Base-by-base conservation (phyloP, 2,888 invertebrate genomes). In the Iselma pallidipennis region DNA sequence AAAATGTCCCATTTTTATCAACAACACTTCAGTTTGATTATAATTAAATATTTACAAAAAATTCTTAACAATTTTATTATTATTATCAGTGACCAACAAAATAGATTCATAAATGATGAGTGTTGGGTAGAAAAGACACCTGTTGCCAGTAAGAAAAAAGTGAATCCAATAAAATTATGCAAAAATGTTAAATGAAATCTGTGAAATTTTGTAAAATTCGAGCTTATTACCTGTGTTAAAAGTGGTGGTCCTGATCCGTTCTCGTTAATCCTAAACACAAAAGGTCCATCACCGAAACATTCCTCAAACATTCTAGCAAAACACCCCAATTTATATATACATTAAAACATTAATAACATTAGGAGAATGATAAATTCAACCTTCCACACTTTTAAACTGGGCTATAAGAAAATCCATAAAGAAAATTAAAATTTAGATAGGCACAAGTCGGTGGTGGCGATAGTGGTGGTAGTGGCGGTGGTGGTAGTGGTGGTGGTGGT, bases 181-280 rank as follows among this genome's bases (percentile, higher is more conserved):
- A n/a, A n/a, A n/a, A n/a, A n/a, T n/a, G n/a, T n/a, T n/a, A n/a
- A n/a, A n/a, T n/a, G n/a, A n/a, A 21, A 19, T 7, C 3, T 9
- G 19, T 19, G 2, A 21, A 16, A 12, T 45, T 45, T 3, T 9
- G 4, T 1, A 2, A 1, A 33, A 14, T 33, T 33, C 1, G 29
- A 10, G 2, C 6, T 25, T 25, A 45, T 74, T 84, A 91, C 91
- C 88, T 91, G 91, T 49, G 88, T 83, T 52, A 91, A 84, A 49
- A 91, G 83, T 80, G 87, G 87, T n/a, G 91, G 91, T 71, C 90
- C 91, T 51, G 85, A 84, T 25, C 91, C 91, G 74, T 87, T 89
- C 74, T 91, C 91, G 79, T 91, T 91, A 65, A 91, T 83, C 66
- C 90, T 85, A 80, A 90, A 91, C 75, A 91, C 84, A 77, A 91